Base-by-base conservation (phyloP, 2,888 invertebrate genomes). In the Pecten maximus region DNA sequence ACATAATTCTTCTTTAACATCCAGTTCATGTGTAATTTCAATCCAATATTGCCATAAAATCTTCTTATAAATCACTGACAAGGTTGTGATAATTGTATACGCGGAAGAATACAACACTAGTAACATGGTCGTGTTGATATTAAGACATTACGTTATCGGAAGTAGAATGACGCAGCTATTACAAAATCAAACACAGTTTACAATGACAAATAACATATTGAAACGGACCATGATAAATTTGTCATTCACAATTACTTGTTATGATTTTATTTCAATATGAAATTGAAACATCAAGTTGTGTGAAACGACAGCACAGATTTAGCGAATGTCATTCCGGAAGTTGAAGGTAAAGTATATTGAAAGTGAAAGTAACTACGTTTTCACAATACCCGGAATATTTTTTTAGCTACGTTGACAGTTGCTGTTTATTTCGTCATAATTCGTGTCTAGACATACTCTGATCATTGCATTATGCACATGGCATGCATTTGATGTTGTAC, bases 121-220 rank as follows among this genome's bases (percentile, higher is more conserved):
- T 74, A 74, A 74, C 74, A 74, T 35, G 74, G 74, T 74, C 35
- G 74, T 74, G 74, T 74, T 74, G 74, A 74, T 74, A 74, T 74
- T 74, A 12, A 74, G 74, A 74, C 74, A 74, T 74, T 74, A 74
- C 74, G 74, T 74, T 74, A 74, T 35, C 74, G 74, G 74, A 74
- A 74, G 74, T 74, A 74, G 74, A 74, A 74, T 74, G 74, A 74
- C 74, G 74, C 44, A 44, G 44, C 44, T n/a, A n/a, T n/a, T n/a
- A n/a, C 44, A 44, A 44, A 44, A 6, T 10, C 44, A 44, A 10
- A 10, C 44, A 6, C 44, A 44, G 44, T 44, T 60, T 35, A 74
- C 10, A 74, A 4, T 35, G 10, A 23, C 35, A 28, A 8, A 35
- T 74, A 28, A 35, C 10, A 10, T 15, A 12, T 35, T 12, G 35